These are phyloP conservation scores for Heterodera carotae DNA, from an alignment of 1,140 invertebrate genomes.

Conservation along the genomic window DNA sequence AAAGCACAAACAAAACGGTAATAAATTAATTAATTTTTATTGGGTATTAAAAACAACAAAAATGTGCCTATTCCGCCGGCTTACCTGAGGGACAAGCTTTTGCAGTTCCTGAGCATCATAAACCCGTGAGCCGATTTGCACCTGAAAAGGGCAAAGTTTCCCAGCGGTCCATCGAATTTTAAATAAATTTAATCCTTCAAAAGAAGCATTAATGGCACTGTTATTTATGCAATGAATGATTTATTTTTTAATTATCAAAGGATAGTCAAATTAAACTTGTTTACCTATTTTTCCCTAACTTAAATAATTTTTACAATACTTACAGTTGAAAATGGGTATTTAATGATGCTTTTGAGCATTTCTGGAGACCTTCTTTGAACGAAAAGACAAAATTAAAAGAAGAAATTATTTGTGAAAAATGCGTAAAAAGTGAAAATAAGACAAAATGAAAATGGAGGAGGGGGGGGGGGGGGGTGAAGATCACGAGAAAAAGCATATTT, in stretches of 20 bases:
- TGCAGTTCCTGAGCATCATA: slow-evolving; percentile 63
- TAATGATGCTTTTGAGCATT: slow-evolving; percentile 41
- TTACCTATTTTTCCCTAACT: neutral
- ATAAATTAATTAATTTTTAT: too few relatives aligned
- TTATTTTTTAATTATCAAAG: neutral
- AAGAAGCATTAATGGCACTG: too few relatives aligned
- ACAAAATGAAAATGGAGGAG: too few relatives aligned
- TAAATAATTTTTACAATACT: neutral
- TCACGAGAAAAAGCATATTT: too few relatives aligned
- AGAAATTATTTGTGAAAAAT: too few relatives aligned
- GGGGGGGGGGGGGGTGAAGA: too few relatives aligned
- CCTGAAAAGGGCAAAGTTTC: slow-evolving; percentile 35
- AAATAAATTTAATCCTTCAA: too few relatives aligned
- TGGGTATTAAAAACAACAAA: too few relatives aligned
- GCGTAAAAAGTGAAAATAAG: too few relatives aligned
- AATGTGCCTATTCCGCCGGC: too few relatives aligned
- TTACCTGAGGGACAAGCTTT: slow-evolving; percentile 61
- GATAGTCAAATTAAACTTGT: neutral
- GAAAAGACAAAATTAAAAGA: too few relatives aligned
- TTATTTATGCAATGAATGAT: too few relatives aligned
- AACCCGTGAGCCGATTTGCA: slow-evolving; percentile 58
- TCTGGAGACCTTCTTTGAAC: neutral
- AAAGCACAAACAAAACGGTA: neutral
- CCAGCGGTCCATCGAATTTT: slow-evolving; percentile 10
- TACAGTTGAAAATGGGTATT: slow-evolving; percentile 11